Percentiles rank a stretch among this genome's conserved stretches.
phyloP scores from a whole-genome alignment of 2,113 vertebrate genomes.

The Chloroceryle aenea region DNA sequence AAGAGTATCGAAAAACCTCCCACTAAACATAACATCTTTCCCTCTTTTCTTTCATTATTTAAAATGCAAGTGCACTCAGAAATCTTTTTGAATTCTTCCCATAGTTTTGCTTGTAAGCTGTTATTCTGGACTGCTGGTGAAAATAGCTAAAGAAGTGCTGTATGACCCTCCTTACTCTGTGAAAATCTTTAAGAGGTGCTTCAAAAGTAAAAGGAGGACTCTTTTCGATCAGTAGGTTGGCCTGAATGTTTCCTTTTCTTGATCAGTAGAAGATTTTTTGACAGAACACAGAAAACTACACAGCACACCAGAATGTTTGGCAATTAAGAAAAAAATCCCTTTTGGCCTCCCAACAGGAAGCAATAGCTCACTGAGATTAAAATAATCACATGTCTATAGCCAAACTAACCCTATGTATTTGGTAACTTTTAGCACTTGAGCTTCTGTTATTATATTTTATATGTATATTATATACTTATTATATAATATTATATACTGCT shows the following conservation, averaged over 20 bases:
- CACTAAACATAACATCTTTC: not conserved
- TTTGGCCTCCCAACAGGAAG: not conserved
- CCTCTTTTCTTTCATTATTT: not conserved
- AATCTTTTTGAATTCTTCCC: not conserved
- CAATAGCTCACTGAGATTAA: not conserved
- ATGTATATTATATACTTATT: not conserved
- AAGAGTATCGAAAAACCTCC: not conserved
- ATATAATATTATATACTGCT: not conserved
- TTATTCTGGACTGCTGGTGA: not conserved
- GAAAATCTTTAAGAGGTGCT: not conserved
- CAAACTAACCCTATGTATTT: not conserved
- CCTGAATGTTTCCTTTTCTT: not conserved
- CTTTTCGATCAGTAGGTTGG: not conserved
- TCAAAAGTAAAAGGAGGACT: not conserved
- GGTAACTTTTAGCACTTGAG: not conserved
- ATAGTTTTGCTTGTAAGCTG: not conserved
- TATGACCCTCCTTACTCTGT: not conserved
- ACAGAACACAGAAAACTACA: not conserved
- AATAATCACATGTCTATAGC: not conserved
- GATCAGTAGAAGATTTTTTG: not conserved
- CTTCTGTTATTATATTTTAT: not conserved
- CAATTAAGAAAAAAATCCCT: not conserved
- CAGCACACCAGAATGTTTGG: not conserved
- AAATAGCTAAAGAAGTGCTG: not conserved
- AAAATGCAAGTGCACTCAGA: not conserved